These are phyloP conservation scores for Prosapia bicincta DNA, from an alignment of 2,888 invertebrate species.

Conservation along the genomic window DNA sequence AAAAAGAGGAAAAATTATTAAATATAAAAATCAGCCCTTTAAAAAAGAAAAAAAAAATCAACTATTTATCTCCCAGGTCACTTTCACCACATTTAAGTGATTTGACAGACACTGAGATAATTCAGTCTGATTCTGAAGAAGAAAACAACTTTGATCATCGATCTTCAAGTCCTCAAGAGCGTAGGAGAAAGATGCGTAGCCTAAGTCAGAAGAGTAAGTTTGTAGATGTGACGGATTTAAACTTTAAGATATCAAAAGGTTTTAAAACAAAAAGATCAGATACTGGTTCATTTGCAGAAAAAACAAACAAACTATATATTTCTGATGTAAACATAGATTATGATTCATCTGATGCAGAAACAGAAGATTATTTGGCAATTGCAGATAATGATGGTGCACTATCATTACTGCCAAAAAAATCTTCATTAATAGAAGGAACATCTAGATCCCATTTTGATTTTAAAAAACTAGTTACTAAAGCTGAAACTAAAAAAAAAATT, in stretches of 20 bases:
- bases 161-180: conserved; percentile 28
- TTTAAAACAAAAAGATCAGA: not conserved
- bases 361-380: conserved; percentile 41
- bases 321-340: not conserved
- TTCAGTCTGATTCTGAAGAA: conserved; percentile 45
- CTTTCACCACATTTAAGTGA: conserved; percentile 34
- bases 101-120: conserved; percentile 46
- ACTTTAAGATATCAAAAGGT: not conserved
- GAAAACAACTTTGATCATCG: conserved; percentile 30
- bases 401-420: not conserved
- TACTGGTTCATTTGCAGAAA: not conserved
- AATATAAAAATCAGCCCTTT: conserved; percentile 4
- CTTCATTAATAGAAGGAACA: not conserved
- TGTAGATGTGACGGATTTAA: not conserved
- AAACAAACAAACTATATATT: not conserved
- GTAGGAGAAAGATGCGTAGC: conserved; percentile 12
- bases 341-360: conserved; percentile 27
- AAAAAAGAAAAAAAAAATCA: conserved; percentile 16
- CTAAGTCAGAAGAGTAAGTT: not conserved
- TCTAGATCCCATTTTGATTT: not conserved
- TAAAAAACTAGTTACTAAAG: not conserved
- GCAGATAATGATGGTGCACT: conserved; percentile 15
- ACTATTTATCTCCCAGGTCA: conserved; percentile 25
- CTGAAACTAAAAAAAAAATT: not conserved
- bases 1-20: conserved; percentile 17